phyloP scores from a whole-genome alignment of 1,140 invertebrate genomes.

The Antheraea pernyi region DNA sequence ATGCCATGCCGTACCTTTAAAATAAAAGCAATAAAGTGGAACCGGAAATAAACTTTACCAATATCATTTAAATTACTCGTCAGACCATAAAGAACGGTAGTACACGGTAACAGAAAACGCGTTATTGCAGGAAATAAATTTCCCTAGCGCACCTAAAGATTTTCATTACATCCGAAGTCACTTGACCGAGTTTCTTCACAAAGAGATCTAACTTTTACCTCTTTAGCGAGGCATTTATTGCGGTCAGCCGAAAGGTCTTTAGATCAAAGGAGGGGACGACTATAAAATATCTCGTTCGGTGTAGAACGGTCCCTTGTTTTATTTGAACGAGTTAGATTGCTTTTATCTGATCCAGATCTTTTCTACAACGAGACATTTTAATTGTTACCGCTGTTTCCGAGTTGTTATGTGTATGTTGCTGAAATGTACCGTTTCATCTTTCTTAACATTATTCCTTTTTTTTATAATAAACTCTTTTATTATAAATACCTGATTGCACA shows the following conservation, averaged over 20 bases:
- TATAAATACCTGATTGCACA: too few species aligned
- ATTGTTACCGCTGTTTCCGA: constrained; percentile 15
- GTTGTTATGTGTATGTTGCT: neutral
- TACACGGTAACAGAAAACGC: constrained; percentile 7
- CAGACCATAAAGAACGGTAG: constrained; percentile 19
- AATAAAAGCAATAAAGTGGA: too few species aligned
- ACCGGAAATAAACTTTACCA: too few species aligned
- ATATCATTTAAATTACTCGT: constrained; percentile 11
- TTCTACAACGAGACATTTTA: constrained; percentile 12
- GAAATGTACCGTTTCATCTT: neutral
- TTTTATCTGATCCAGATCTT: constrained; percentile 28
- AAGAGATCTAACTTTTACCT: constrained; percentile 65
- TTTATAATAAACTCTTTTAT: neutral
- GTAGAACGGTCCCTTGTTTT: constrained; percentile 22
- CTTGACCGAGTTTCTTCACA: constrained; percentile 49
- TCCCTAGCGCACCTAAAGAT: constrained; percentile 45
- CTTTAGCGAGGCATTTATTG: constrained; percentile 62
- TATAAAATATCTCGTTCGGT: constrained; percentile 48
- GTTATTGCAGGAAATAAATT: constrained; percentile 55
- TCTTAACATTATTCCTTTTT: neutral
- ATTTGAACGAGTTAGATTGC: constrained; percentile 12
- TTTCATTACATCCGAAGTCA: constrained; percentile 62
- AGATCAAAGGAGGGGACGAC: constrained; percentile 42
- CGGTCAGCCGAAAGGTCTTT: constrained; percentile 55
- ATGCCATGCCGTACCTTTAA: too few species aligned